These are phyloP conservation scores for Lottia gigantea DNA, from an alignment of 2,888 invertebrate species.

Conservation along the genomic window DNA sequence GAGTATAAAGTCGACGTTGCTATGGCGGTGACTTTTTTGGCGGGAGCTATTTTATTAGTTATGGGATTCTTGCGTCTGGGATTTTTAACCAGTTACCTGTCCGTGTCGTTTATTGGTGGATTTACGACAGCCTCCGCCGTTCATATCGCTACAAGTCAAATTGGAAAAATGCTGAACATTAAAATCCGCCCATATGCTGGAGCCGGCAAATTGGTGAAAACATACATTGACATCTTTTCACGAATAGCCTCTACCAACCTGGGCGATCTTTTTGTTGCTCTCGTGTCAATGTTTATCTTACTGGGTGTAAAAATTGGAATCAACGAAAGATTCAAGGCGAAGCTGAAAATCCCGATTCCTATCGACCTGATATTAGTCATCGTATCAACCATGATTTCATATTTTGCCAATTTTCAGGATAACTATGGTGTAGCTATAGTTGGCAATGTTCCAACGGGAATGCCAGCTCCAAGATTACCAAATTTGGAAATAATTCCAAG, in stretches of 20 bases:
- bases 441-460: constrained; percentile 51
- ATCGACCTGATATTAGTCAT: constrained; percentile 59
- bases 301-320: constrained; percentile 68
- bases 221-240: constrained; percentile 73
- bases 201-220: constrained; percentile 67
- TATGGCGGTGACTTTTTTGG: constrained; percentile 36
- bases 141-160: constrained; percentile 45
- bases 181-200: constrained; percentile 35
- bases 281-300: constrained; percentile 75
- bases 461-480: constrained; percentile 47
- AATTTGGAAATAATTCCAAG: constrained; percentile 26
- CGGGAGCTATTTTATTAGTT: constrained; percentile 38
- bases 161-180: constrained; percentile 42
- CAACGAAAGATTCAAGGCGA: constrained; percentile 48
- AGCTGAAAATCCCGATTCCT: constrained; percentile 58
- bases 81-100: constrained; percentile 48
- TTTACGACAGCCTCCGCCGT: constrained; percentile 53
- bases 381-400: constrained; percentile 47
- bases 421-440: constrained; percentile 39
- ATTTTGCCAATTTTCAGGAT: constrained; percentile 42
- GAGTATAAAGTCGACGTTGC: constrained; percentile 41
- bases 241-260: constrained; percentile 74
- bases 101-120: constrained; percentile 51
- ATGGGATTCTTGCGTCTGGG: constrained; percentile 46
- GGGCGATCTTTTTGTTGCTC: constrained; percentile 77